Evolutionary conservation across 64 coral and sea anemone genomes (phyloP), one percentile per base, ranked within the genome.

Genomic region (Hydrozoanthus tunicans): DNA sequence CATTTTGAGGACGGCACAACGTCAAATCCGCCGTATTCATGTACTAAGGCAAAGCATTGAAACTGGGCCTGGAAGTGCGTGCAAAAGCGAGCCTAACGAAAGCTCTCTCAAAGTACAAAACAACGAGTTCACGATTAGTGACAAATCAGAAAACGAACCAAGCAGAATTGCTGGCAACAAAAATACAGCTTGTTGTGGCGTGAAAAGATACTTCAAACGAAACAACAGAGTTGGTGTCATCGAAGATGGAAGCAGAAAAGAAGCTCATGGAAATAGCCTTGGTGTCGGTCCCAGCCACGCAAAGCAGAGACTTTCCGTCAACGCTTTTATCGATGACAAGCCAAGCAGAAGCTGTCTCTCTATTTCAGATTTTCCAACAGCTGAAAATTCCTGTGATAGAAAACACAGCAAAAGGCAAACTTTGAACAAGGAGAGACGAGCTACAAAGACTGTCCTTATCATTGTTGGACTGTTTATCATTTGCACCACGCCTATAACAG

Each of bases 1-100:
- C 7, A 94, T 97, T 71, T 69, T 97, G 14, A 97, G 62, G 62
- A 97, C 95, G 67, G 95, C 95, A 7, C 93, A 82, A 32, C 85
- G 76, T 14, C 95, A 97, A 54, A 94, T 97, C 12, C 92, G 82
- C 9, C 92, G 90, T 10, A 97, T 97, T 15, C 70, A 94, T 52
- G 73, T 91, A 20, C 5, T 88, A 9, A 56, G 68, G 13, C 69
- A 51, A 56, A 88, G 11, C 56, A 74, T 53, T 6, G 23, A 74
- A 1, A 9, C 23, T 57, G 58, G 68, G 25, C 84, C 6, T 10
- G 70, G 74, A 2, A 60, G 2, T 0, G 26, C 56, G 4, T 20
- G 23, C 2, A 20, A 75, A 14, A 11, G 3, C 10, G 20, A 13
- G 15, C 54, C 5, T 0, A 70, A 59, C 24, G 84, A 74, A 60